These are phyloP conservation scores for Sebastes dallii DNA, from an alignment of 2,797 vertebrate genomes.

Conservation along the genomic window DNA sequence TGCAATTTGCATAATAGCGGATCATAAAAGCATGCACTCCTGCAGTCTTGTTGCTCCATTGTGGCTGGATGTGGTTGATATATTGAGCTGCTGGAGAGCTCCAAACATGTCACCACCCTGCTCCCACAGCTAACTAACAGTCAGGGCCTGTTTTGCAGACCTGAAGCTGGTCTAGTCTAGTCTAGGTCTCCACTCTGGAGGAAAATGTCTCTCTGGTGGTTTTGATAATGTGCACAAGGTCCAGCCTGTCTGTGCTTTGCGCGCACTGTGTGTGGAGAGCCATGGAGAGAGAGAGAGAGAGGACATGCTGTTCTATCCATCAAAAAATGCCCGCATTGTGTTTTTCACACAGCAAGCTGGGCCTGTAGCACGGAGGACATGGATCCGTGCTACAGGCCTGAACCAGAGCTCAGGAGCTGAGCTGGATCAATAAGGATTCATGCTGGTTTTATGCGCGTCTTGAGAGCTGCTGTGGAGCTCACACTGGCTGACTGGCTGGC, in stretches of 20 bases:
- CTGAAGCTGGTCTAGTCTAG: conserved; percentile 41
- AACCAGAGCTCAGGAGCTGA: conserved; percentile 44
- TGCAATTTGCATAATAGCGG: conserved; percentile 66
- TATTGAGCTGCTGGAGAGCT: conserved; percentile 39
- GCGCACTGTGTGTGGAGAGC: conserved; percentile 53
- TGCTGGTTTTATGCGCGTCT: conserved; percentile 57
- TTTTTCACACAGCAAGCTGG: conserved; percentile 69
- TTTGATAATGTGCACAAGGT: conserved; percentile 58
- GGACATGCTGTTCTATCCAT: conserved; percentile 81
- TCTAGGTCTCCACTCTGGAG: conserved; percentile 32
- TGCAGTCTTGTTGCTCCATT: neutral
- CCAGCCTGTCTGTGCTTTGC: conserved; percentile 23
- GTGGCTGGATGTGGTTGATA: conserved; percentile 52
- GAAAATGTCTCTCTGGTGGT: conserved; percentile 21
- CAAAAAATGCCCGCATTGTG: conserved; percentile 85
- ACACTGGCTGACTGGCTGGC: conserved; percentile 4
- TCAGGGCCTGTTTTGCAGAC: conserved; percentile 58
- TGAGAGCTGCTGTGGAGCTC: conserved; percentile 20
- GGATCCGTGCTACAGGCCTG: conserved; percentile 60
- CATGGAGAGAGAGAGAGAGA: conserved; percentile 52
- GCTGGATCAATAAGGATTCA: conserved; percentile 66
- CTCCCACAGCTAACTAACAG: conserved; percentile 56
- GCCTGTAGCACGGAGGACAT: conserved; percentile 59
- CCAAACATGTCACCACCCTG: conserved; percentile 73
- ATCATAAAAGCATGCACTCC: conserved; percentile 60